Percentiles rank a stretch among this genome's conserved stretches.
These are phyloP conservation scores for Setipinna tenuifilis DNA, from an alignment of 2,797 vertebrate genomes.

Conservation along the genomic window DNA sequence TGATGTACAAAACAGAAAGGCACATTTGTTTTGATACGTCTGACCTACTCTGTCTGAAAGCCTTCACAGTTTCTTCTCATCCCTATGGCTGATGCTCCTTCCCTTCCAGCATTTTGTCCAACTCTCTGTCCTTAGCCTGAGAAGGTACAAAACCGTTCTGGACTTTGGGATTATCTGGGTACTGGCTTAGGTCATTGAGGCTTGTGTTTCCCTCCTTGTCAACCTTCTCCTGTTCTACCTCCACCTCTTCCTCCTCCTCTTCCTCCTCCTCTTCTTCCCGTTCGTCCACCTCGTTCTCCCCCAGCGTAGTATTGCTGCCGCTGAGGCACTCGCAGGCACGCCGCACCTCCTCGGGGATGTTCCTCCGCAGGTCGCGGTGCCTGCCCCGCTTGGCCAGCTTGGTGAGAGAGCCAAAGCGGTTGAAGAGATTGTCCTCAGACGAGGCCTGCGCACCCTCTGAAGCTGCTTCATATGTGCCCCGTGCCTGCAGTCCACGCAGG, in stretches of 20 bases:
- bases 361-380: slow-evolving; percentile 87
- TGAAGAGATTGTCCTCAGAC: slow-evolving; percentile 94
- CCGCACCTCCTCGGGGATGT: slow-evolving; percentile 85
- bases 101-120: slow-evolving; percentile 75
- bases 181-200: slow-evolving; percentile 82
- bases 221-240: slow-evolving; percentile 68
- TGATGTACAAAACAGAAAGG: slow-evolving; percentile 69
- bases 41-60: slow-evolving; percentile 51
- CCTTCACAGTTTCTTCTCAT: slow-evolving; percentile 49
- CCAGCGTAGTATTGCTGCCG: slow-evolving; percentile 80
- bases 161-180: slow-evolving; percentile 74
- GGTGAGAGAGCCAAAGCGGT: slow-evolving; percentile 90
- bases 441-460: slow-evolving; percentile 68
- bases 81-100: slow-evolving; percentile 66
- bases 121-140: slow-evolving; percentile 84
- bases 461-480: slow-evolving; percentile 19
- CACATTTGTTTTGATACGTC: slow-evolving; percentile 72
- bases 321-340: slow-evolving; percentile 83
- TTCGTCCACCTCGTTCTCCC: slow-evolving; percentile 57
- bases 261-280: slow-evolving; percentile 78
- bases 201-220: slow-evolving; percentile 82
- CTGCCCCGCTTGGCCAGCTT: slow-evolving; percentile 87
- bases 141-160: slow-evolving; percentile 79
- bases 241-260: slow-evolving; percentile 37
- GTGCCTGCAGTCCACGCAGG: slow-evolving; percentile 82